These are phyloP conservation scores for Physeter macrocephalus DNA, from an alignment of 2,113 vertebrate genomes.

Conservation along the genomic window DNA sequence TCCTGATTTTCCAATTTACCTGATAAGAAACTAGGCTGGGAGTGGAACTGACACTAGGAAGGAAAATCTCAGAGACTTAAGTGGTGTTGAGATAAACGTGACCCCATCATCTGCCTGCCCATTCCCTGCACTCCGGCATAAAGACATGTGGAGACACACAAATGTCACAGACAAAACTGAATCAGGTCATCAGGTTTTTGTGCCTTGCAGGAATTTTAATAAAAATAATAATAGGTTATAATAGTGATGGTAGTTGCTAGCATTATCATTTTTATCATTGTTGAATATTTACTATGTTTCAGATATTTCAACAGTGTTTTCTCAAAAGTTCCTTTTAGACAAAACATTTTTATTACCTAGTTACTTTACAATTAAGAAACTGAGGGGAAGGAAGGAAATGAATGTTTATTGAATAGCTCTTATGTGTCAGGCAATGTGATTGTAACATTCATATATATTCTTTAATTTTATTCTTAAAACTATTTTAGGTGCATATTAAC, in stretches of 20 bases:
- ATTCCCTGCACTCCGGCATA: not conserved
- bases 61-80: not conserved
- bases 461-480: constrained; percentile 15
- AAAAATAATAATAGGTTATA: not conserved
- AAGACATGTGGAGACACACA: not conserved
- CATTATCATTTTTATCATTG: not conserved
- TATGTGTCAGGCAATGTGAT: not conserved
- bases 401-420: not conserved
- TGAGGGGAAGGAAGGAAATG: not conserved
- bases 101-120: not conserved
- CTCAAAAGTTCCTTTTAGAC: not conserved
- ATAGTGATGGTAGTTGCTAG: not conserved
- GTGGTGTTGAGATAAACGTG: not conserved
- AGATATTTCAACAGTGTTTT: not conserved
- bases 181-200: not conserved
- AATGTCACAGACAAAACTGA: not conserved
- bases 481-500: not conserved
- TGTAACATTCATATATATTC: not conserved
- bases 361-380: not conserved
- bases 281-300: constrained; percentile 7
- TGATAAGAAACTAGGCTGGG: not conserved
- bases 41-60: not conserved
- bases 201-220: not conserved
- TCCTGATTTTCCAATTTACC: not conserved
- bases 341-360: constrained; percentile 21